Evolutionary conservation across 2,888 invertebrate genomes (phyloP).

Genomic region (Phlogophora meticulosa): DNA sequence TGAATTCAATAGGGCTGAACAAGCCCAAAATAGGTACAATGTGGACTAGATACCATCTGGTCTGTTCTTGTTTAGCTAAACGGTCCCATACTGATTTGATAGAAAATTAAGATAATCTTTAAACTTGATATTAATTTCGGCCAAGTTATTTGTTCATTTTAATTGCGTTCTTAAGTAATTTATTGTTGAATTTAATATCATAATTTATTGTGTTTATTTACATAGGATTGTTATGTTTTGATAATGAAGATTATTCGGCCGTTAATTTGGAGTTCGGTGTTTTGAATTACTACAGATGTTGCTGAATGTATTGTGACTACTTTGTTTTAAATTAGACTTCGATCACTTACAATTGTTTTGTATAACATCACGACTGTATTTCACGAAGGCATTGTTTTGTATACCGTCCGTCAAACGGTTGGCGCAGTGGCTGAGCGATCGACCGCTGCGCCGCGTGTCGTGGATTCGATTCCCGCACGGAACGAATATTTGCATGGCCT

Average conservation of each 20-base stretch:
- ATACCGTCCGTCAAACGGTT: too few relatives aligned
- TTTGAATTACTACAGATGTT: slow-evolving; percentile 41
- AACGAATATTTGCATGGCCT: too few relatives aligned
- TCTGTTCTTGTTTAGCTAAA: slow-evolving; percentile 43
- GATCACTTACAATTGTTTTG: neutral
- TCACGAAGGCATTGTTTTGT: too few relatives aligned
- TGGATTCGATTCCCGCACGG: too few relatives aligned
- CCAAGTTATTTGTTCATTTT: slow-evolving; percentile 49
- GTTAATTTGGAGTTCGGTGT: slow-evolving; percentile 40
- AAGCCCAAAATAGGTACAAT: slow-evolving; percentile 58
- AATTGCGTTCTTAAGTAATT: slow-evolving; percentile 59
- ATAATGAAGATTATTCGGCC: slow-evolving; percentile 40
- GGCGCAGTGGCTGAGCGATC: too few relatives aligned
- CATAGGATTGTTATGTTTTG: slow-evolving; percentile 37
- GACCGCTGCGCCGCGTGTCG: too few relatives aligned
- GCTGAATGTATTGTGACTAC: neutral
- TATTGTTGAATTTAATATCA: slow-evolving; percentile 50
- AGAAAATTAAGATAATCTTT: slow-evolving; percentile 55
- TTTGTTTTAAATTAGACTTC: neutral
- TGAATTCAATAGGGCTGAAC: slow-evolving; percentile 51
- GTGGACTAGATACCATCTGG: slow-evolving; percentile 57
- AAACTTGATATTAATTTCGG: slow-evolving; percentile 49
- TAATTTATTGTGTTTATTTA: slow-evolving; percentile 60
- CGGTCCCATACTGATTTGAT: slow-evolving; percentile 29
- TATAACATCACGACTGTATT: too few relatives aligned